Conservation (phyloP, 2,797 vertebrate genomes). For the Rhincodon typus region DNA sequence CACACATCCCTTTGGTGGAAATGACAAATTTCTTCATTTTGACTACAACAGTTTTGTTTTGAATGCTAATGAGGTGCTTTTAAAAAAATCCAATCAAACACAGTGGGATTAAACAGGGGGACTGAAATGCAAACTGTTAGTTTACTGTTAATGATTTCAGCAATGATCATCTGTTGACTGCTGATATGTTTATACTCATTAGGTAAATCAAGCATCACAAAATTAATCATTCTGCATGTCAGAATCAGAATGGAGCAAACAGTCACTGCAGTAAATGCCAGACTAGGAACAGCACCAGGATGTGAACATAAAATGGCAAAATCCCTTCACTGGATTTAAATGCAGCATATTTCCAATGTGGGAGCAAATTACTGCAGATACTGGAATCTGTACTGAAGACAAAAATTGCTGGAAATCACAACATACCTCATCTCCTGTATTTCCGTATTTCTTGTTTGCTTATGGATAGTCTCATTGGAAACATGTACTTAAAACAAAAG, state of each 20-base stretch:
- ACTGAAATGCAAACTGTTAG: slow-evolving; percentile 1
- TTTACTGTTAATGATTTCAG: neutral
- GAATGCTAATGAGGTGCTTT: neutral
- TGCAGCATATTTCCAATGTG: neutral
- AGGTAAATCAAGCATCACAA: neutral
- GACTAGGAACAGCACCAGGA: neutral
- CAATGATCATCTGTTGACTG: neutral
- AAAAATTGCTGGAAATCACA: too few relatives aligned
- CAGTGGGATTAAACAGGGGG: neutral
- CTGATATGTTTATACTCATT: slow-evolving; percentile 4
- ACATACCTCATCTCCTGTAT: too few relatives aligned
- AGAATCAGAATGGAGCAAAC: neutral
- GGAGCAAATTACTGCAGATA: neutral
- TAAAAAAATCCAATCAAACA: neutral
- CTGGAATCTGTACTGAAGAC: too few relatives aligned
- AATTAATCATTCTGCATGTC: neutral
- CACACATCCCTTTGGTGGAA: neutral
- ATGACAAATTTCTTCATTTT: neutral
- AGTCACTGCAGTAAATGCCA: neutral
- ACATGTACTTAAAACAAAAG: too few relatives aligned
- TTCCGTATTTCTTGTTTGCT: too few relatives aligned
- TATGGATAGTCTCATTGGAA: too few relatives aligned
- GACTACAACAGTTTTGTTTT: neutral
- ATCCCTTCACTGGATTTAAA: neutral
- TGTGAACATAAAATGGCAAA: neutral